Base-by-base conservation (phyloP, 2,113 vertebrate genomes). In the Melanostigma gelatinosum region DNA sequence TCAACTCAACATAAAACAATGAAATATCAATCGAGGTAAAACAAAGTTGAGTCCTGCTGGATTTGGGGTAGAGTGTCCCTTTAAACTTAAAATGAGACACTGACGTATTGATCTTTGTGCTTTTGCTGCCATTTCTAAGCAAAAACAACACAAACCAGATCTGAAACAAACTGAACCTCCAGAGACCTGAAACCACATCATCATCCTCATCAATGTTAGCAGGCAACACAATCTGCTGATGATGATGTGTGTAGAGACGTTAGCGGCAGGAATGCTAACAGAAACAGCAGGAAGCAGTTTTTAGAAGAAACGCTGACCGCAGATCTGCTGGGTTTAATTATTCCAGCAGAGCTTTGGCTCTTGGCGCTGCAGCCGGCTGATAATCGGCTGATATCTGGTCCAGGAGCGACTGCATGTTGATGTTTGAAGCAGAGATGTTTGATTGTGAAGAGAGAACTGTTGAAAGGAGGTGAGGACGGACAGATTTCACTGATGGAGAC, bases 341-440 rank as follows among this genome's bases (percentile, higher is more conserved):
- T 61, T 89, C 82, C 73, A 78, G 77, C 88, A 86, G 75, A 83
- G 72, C 40, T 67, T 40, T 54, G 44, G 40, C 40, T 42, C 40
- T 3, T 8, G 40, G 40, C 8, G 75, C 77, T 27, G 61, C 89
- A 90, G 80, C 52, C 67, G 82, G 67, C 60, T 70, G 76, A 76
- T 82, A 58, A 83, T 85, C 72, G 78, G 46, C 69, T 27, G 67
- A 67, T 74, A 72, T 72, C 71, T 73, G 62, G 55, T 85, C 86
- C 84, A 74, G 62, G 64, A 67, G 76, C 4, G 84, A 81, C 87
- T 84, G 18, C 88, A 75, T 88, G 84, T 87, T 87, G 84, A 85
- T 57, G 65, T 73, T 82, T 29, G 64, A 69, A 65, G 55, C 40
- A 42, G 40, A 42, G 40, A 48, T 27, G 32, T 77, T 66, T 64